A percentile compares a stretch with the other conserved stretches of the same genome.
Evolutionary conservation across 2,888 invertebrate genomes (phyloP).

Genomic region (Leptarthrus brevirostris): DNA sequence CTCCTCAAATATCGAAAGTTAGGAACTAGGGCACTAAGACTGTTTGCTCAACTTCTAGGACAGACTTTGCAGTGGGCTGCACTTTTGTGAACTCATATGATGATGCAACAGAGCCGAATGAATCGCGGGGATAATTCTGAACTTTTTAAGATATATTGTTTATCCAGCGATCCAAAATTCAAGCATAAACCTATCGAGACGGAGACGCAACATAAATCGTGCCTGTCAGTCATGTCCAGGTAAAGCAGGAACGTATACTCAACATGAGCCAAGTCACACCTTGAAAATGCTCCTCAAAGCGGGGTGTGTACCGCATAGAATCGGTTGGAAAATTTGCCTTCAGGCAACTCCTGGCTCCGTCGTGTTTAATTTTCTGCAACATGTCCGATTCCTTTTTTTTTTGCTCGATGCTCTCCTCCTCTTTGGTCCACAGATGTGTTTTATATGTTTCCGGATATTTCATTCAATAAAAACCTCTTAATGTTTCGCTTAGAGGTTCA

Average conservation of each 20-base stretch:
- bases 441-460: slow-evolving; percentile 25
- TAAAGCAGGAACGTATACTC: background rate
- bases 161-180: background rate
- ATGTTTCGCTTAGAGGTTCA: background rate
- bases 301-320: background rate
- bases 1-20: background rate
- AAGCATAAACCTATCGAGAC: background rate
- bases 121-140: too few species aligned
- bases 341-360: background rate
- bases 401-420: too few species aligned
- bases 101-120: too few species aligned
- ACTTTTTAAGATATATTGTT: slow-evolving; percentile 22
- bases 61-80: background rate
- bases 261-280: slow-evolving; percentile 11
- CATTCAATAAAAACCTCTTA: slow-evolving; percentile 22
- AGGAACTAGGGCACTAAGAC: background rate
- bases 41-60: slow-evolving; percentile 1
- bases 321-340: background rate
- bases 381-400: background rate
- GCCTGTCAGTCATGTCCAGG: slow-evolving; percentile 17
- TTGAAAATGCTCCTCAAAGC: background rate
- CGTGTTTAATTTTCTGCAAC: slow-evolving; percentile 26
- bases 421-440: background rate
- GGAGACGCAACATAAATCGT: slow-evolving; percentile 14
- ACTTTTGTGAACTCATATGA: background rate